Base-by-base conservation (phyloP, 1,140 invertebrate genomes). In the Philotrypesis tridentata region DNA sequence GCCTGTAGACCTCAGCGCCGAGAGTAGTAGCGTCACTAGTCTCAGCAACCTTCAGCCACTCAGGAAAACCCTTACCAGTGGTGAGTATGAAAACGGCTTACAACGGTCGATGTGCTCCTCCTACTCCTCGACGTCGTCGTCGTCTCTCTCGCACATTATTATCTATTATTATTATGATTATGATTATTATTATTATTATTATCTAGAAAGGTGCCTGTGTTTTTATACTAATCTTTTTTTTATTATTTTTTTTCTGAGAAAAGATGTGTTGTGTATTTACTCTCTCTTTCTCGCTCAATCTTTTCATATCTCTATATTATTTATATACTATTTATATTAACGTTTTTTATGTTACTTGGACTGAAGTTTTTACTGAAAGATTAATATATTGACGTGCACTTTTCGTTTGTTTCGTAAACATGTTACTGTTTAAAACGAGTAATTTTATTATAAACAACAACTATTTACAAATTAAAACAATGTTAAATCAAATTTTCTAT, bases 1-100 rank as follows among this genome's bases (percentile, higher is more conserved):
- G 3, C 96, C 96, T 21, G 97, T 99, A 23, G 96, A 98, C 89
- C 93, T 99, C 63, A 98, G 96, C 79, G 96, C 97, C 14, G 98
- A 99, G 91, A 98, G 97, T 89, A 98, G 97, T 89, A 98, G 97
- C 90, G 98, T 99, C 73, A 98, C 97, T 37, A 97, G 96, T 85
- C 93, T 98, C 83, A 96, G 96, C 86, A 97, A 97, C 92, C 93
- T 98, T 89, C 91, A 92, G 60, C 97, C 97, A 67, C 90, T 97
- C 84, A 93, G 97, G 84, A 98, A 98, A 93, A 97, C 96, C 55
- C 91, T 95, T 85, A 96, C 95, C 74, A 96, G 95, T 88, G 96
- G 96, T 97, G 91, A 93, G 94, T 92, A 55, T 92, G n/a, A 17
- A 55, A 14, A 55, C 48, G 21, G 48, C 25, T 70, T 14, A n/a